A percentile compares a stretch with the other conserved stretches of the same genome.
Evolutionary conservation across 2,797 vertebrate genomes (phyloP).

Genomic region (Sitta carolinensis): DNA sequence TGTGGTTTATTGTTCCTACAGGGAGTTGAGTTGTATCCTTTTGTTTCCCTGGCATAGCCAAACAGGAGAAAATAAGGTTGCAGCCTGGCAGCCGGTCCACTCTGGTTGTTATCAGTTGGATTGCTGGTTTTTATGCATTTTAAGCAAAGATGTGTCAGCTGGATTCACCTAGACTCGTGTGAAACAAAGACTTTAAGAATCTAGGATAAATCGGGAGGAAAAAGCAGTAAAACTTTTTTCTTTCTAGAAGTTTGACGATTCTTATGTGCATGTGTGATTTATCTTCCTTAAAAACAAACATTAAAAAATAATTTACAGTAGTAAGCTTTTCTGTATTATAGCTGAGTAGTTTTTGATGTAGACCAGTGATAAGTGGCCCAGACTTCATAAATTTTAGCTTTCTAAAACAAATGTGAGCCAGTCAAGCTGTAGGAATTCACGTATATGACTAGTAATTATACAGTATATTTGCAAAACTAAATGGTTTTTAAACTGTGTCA

Average conservation of each 20-base stretch:
- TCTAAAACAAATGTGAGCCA: neutral
- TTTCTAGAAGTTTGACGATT: neutral
- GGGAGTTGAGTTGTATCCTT: neutral
- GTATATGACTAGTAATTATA: neutral
- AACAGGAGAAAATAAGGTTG: rapidly evolving
- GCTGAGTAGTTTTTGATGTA: neutral
- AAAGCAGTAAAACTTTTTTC: neutral
- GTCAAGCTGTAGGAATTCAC: neutral
- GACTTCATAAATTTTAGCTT: neutral
- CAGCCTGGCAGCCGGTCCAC: neutral
- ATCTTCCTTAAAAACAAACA: neutral
- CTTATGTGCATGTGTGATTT: neutral
- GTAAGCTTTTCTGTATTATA: neutral
- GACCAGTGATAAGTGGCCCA: neutral
- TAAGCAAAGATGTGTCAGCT: neutral
- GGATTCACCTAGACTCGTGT: neutral
- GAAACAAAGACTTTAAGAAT: neutral
- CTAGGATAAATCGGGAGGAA: neutral
- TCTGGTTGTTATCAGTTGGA: neutral
- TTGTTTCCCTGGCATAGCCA: neutral
- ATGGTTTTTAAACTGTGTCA: neutral
- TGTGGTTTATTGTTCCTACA: neutral
- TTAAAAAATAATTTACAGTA: neutral
- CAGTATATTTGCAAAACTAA: neutral
- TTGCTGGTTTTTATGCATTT: neutral